A percentile compares a stretch with the other conserved stretches of the same genome.
These are phyloP conservation scores for Leuciscus waleckii DNA, from an alignment of 2,797 vertebrate genomes.

Conservation along the genomic window DNA sequence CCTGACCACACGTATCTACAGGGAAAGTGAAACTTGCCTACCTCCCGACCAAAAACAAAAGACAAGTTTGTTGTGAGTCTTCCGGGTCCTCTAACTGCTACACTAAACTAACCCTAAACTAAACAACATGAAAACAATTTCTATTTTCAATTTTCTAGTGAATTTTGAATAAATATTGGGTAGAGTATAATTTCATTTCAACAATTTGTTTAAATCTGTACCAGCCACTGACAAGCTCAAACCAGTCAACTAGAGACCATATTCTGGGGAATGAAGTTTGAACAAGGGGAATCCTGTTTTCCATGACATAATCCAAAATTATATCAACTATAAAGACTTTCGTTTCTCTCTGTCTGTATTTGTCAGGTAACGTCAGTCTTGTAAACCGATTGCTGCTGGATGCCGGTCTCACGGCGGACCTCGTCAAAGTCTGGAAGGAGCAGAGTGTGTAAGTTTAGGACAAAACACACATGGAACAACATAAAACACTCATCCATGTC, in stretches of 20 bases:
- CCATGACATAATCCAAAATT: constrained; percentile 11
- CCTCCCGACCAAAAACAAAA: too few relatives aligned
- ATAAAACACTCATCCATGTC: constrained; percentile 14
- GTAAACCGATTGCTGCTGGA: constrained; percentile 91
- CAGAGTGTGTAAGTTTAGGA: constrained; percentile 84
- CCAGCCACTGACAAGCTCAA: neutral
- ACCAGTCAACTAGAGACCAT: neutral
- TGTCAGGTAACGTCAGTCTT: constrained; percentile 76
- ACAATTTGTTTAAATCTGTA: neutral
- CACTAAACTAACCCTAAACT: too few relatives aligned
- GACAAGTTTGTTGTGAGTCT: too few relatives aligned
- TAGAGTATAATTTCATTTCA: neutral
- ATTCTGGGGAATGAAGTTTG: neutral
- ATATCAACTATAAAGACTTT: constrained; percentile 4
- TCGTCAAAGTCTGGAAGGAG: constrained; percentile 89
- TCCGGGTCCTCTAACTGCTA: too few relatives aligned
- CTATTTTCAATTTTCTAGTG: neutral
- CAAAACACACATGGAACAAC: constrained; percentile 17
- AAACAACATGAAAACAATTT: neutral
- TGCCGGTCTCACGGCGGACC: constrained; percentile 90
- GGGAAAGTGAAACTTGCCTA: too few relatives aligned
- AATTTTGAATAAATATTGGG: neutral
- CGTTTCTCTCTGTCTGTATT: constrained; percentile 32
- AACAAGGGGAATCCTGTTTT: neutral
- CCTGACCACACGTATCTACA: too few relatives aligned